Conservation (phyloP, 2,113 vertebrate species). For the Saccopteryx leptura region DNA sequence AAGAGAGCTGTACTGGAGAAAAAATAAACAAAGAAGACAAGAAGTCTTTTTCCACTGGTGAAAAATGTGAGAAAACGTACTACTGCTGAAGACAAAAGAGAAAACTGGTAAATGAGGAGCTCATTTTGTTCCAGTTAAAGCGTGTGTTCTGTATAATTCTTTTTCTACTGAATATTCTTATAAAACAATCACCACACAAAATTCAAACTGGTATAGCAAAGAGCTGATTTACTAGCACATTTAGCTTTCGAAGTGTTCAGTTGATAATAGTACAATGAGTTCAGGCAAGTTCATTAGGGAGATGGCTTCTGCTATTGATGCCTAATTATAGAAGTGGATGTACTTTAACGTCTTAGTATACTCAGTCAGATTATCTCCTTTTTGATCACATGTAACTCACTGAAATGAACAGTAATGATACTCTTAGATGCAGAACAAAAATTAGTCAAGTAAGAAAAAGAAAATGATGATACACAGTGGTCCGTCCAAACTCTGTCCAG, state of each 20-base stretch:
- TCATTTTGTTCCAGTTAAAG: background rate
- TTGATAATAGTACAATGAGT: background rate
- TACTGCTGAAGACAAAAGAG: background rate
- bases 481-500: background rate
- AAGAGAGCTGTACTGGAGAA: background rate
- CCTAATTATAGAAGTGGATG: slow-evolving; percentile 11
- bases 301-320: background rate
- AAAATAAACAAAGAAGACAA: background rate
- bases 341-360: background rate
- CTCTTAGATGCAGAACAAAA: slow-evolving; percentile 53
- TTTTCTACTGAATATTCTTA: background rate
- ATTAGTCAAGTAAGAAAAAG: background rate
- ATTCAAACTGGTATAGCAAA: background rate
- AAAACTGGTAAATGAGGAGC: background rate
- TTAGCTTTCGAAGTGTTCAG: slow-evolving; percentile 27
- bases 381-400: slow-evolving; percentile 25
- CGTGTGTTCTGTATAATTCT: background rate
- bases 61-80: slow-evolving; percentile 28
- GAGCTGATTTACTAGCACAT: background rate
- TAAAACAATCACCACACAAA: slow-evolving; percentile 30
- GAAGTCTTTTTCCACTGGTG: background rate
- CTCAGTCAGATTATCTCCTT: background rate
- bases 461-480: background rate
- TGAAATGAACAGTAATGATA: slow-evolving; percentile 41
- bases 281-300: slow-evolving; percentile 40